Conservation (phyloP, 2,888 invertebrate genomes). For the Phyto melanocephala region DNA sequence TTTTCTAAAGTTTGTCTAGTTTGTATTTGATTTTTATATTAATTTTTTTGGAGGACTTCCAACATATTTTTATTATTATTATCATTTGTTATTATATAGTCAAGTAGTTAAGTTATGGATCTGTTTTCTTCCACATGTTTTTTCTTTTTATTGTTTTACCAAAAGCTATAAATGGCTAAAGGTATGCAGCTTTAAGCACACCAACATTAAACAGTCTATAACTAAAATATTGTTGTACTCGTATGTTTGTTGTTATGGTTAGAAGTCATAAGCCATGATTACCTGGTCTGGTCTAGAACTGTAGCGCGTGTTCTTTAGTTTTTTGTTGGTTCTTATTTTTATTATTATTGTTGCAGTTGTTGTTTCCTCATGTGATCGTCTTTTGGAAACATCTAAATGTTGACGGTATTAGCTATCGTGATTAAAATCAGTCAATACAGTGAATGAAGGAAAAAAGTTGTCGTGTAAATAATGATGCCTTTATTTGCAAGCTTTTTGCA, state of each 20-base stretch:
- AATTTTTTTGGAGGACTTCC: not conserved
- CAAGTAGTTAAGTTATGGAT: conserved; percentile 21
- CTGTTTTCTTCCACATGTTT: not conserved
- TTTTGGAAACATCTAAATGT: conserved; percentile 12
- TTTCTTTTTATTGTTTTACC: conserved; percentile 12
- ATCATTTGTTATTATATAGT: conserved; percentile 26
- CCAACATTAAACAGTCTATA: conserved; percentile 40
- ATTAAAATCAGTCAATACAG: conserved; percentile 15
- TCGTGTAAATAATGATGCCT: too few species aligned
- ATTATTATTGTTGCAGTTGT: not conserved
- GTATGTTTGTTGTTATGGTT: conserved; percentile 14
- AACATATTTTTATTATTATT: conserved; percentile 22
- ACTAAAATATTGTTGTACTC: conserved; percentile 29
- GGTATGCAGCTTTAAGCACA: conserved; percentile 48
- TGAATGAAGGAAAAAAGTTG: not conserved
- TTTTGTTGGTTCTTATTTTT: not conserved
- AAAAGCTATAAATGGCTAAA: conserved; percentile 53
- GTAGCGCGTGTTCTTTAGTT: conserved; percentile 47
- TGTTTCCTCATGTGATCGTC: conserved; percentile 6
- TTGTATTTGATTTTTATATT: conserved; percentile 11
- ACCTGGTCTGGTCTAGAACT: not conserved
- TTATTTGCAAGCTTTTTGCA: too few species aligned
- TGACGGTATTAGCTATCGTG: not conserved
- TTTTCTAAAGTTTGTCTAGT: conserved; percentile 9
- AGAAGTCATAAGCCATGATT: conserved; percentile 24